A percentile compares a stretch with the other conserved stretches of the same genome.
Conservation (phyloP, 2,797 vertebrate species). For the Acipenser ruthenus region DNA sequence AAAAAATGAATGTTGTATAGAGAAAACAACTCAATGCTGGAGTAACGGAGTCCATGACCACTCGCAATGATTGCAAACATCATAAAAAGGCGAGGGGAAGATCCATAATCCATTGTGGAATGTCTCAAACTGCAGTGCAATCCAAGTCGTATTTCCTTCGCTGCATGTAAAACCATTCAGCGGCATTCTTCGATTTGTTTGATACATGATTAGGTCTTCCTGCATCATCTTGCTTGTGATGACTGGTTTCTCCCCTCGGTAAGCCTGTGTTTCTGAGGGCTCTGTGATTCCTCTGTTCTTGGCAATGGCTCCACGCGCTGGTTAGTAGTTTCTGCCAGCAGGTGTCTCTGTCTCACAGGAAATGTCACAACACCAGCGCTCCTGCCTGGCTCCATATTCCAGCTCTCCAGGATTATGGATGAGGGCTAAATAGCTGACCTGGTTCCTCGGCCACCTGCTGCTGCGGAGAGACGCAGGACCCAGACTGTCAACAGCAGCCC, state of each 20-base stretch:
- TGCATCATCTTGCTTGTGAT: neutral
- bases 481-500: too few species aligned
- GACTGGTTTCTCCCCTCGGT: neutral
- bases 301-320: slow-evolving; percentile 38
- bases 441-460: slow-evolving; percentile 5
- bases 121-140: too few species aligned
- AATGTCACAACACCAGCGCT: slow-evolving; percentile 22
- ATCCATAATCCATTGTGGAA: too few species aligned
- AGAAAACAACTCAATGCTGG: too few species aligned
- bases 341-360: slow-evolving; percentile 33
- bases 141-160: too few species aligned
- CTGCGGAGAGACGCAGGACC: too few species aligned
- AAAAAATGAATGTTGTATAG: too few species aligned
- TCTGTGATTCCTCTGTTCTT: slow-evolving; percentile 45
- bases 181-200: neutral
- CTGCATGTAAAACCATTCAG: too few species aligned
- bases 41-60: too few species aligned
- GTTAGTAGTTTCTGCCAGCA: slow-evolving; percentile 40
- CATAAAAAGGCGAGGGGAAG: too few species aligned
- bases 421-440: slow-evolving; percentile 44
- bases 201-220: neutral
- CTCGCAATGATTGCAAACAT: too few species aligned
- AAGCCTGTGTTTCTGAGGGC: slow-evolving; percentile 46
- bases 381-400: slow-evolving; percentile 29
- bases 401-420: slow-evolving; percentile 28